These are phyloP conservation scores for Trichogramma pretiosum DNA, from an alignment of 1,140 invertebrate species.

Conservation along the genomic window DNA sequence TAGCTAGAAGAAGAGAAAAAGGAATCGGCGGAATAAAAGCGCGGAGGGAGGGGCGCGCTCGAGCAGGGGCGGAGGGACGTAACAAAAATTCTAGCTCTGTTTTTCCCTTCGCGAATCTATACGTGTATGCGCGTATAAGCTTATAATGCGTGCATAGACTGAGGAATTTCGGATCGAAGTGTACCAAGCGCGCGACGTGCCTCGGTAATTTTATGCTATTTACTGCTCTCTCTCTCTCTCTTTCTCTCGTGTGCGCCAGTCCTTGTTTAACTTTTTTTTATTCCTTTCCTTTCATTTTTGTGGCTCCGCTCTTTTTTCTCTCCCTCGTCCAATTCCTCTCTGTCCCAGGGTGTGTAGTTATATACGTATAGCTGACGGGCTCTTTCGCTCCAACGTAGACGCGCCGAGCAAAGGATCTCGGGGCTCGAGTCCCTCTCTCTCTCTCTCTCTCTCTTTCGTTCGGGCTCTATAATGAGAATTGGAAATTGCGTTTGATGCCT, in stretches of 20 bases:
- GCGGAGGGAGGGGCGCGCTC: background rate
- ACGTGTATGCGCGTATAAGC: no score
- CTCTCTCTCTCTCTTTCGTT: slow-evolving; percentile 11
- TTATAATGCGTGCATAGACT: slow-evolving; percentile 7
- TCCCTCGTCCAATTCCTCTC: background rate
- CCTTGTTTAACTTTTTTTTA: no score
- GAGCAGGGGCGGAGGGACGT: background rate
- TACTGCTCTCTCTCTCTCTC: background rate
- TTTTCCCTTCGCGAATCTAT: no score
- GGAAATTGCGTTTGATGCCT: slow-evolving; percentile 18
- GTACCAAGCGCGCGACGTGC: slow-evolving; percentile 1
- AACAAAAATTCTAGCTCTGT: background rate
- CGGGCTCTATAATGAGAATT: slow-evolving; percentile 17
- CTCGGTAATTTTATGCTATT: slow-evolving; percentile 9
- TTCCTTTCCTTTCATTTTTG: slow-evolving; percentile 4
- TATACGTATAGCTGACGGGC: no score
- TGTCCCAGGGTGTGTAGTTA: no score
- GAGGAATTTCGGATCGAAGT: slow-evolving; percentile 13
- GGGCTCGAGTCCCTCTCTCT: slow-evolving; percentile 6
- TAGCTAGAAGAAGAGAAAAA: background rate
- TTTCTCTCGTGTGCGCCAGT: no score
- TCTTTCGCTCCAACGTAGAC: background rate
- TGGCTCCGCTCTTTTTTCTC: background rate
- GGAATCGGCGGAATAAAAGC: slow-evolving; percentile 2
- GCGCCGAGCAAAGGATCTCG: slow-evolving; percentile 18